Conservation (phyloP, 37 sponge, comb jelly and placozoan genomes). For the Chondrosia reniformis region DNA sequence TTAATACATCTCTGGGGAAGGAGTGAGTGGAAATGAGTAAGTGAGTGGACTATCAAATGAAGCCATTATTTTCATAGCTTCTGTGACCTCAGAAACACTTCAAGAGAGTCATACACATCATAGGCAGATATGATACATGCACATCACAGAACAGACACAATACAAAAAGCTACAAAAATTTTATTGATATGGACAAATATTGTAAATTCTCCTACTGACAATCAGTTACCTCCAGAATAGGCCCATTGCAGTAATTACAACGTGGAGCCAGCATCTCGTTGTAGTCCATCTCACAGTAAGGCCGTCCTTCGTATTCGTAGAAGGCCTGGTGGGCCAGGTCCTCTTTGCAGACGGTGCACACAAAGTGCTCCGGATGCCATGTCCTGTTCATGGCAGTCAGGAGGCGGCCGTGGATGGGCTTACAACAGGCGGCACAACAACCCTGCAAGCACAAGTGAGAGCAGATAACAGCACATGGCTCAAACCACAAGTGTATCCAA, state of each 20-base stretch:
- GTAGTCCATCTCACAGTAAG: constrained; percentile 99
- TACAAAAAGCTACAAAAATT: no score
- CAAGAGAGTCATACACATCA: background rate
- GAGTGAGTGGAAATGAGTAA: constrained; percentile 9
- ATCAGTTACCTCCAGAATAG: constrained; percentile 92
- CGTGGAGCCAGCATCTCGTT: constrained; percentile 93
- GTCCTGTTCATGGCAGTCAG: constrained; percentile 81
- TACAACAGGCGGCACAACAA: constrained; percentile 90
- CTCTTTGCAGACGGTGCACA: constrained; percentile 77
- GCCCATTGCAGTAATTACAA: constrained; percentile 96
- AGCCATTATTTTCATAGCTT: background rate
- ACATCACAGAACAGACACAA: no score
- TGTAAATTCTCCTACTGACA: no score
- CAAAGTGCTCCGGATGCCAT: constrained; percentile 98
- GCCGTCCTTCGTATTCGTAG: constrained; percentile 82
- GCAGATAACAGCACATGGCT: background rate
- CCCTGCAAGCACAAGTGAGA: no score
- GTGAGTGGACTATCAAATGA: background rate
- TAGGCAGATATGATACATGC: no score
- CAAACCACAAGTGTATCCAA: background rate
- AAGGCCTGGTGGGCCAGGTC: constrained; percentile 76
- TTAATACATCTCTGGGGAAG: constrained; percentile 80
- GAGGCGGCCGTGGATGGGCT: constrained; percentile 83
- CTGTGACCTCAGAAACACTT: background rate
- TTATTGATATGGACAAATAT: no score